A percentile compares a stretch with the other conserved stretches of the same genome.
phyloP scores from a whole-genome alignment of 1,140 invertebrate species.

The Dendrolimus kikuchii region DNA sequence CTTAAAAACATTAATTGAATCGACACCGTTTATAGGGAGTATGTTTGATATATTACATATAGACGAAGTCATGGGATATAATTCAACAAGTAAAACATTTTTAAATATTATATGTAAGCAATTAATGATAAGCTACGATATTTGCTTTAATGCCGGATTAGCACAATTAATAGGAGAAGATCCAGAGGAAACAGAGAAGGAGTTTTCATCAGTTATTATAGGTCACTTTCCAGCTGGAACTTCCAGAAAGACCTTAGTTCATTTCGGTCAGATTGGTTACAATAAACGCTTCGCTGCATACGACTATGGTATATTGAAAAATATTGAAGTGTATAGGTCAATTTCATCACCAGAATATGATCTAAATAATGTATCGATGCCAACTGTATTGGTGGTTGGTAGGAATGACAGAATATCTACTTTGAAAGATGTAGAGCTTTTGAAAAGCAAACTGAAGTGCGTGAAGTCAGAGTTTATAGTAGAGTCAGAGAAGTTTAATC shows the following conservation, averaged over 20 bases:
- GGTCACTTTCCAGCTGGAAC: constrained; percentile 22
- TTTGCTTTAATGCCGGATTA: constrained; percentile 13
- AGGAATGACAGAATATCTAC: constrained; percentile 73
- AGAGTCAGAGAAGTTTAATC: constrained; percentile 18
- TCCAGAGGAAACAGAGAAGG: constrained; percentile 12
- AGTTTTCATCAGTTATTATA: constrained; percentile 8
- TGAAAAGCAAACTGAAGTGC: constrained; percentile 61
- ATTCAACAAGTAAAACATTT: constrained; percentile 4
- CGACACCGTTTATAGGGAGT: background rate
- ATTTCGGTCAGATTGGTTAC: constrained; percentile 71
- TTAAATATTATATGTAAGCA: constrained; percentile 17
- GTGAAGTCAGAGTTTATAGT: constrained; percentile 19
- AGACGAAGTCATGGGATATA: constrained; percentile 12
- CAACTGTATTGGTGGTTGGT: constrained; percentile 72
- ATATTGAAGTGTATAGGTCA: constrained; percentile 64
- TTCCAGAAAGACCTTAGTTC: constrained; percentile 79
- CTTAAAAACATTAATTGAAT: constrained; percentile 1
- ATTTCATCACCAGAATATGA: constrained; percentile 69
- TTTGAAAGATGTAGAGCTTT: constrained; percentile 65
- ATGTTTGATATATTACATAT: background rate
- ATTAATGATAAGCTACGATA: constrained; percentile 13
- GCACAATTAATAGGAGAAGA: constrained; percentile 15
- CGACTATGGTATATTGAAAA: constrained; percentile 66
- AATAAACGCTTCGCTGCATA: constrained; percentile 47
- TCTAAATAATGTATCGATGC: constrained; percentile 67